Evolutionary conservation across 1,140 invertebrate genomes (phyloP).

Genomic region (Physella acuta): DNA sequence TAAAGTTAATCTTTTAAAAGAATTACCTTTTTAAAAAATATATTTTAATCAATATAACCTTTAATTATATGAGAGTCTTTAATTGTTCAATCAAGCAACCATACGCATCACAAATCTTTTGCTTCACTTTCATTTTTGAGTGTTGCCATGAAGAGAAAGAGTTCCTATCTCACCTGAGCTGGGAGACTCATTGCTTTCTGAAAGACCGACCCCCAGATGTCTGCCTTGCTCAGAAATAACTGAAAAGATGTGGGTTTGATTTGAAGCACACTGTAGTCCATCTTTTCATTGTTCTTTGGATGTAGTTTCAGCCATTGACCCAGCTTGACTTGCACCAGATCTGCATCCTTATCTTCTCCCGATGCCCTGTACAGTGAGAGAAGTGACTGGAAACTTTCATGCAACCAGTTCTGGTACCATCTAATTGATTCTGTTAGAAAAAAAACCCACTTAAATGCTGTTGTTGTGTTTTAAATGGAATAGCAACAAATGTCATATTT

Average conservation of each 20-base stretch:
- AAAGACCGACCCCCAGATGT: conserved; percentile 40
- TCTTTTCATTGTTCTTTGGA: conserved; percentile 79
- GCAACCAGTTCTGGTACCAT: conserved; percentile 52
- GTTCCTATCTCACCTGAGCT: neutral
- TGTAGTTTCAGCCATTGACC: conserved; percentile 73
- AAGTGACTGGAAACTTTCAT: conserved; percentile 47
- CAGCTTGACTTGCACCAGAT: conserved; percentile 65
- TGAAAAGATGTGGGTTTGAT: conserved; percentile 37
- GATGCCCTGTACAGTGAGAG: conserved; percentile 38
- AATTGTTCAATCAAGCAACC: neutral
- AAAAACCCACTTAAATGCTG: neutral
- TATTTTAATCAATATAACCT: too few species aligned
- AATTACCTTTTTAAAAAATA: too few species aligned
- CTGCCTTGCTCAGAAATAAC: conserved; percentile 46
- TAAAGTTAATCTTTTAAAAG: too few species aligned
- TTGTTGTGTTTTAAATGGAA: too few species aligned
- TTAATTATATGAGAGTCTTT: too few species aligned
- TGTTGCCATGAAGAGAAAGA: neutral
- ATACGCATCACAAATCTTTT: neutral
- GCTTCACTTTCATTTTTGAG: neutral
- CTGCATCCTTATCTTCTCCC: conserved; percentile 44
- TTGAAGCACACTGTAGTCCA: conserved; percentile 59
- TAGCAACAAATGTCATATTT: too few species aligned
- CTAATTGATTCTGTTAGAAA: conserved; percentile 42
- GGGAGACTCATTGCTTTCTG: conserved; percentile 15